These are phyloP conservation scores for Pseudoatta argentina DNA, from an alignment of 1,140 invertebrate species.

Conservation along the genomic window DNA sequence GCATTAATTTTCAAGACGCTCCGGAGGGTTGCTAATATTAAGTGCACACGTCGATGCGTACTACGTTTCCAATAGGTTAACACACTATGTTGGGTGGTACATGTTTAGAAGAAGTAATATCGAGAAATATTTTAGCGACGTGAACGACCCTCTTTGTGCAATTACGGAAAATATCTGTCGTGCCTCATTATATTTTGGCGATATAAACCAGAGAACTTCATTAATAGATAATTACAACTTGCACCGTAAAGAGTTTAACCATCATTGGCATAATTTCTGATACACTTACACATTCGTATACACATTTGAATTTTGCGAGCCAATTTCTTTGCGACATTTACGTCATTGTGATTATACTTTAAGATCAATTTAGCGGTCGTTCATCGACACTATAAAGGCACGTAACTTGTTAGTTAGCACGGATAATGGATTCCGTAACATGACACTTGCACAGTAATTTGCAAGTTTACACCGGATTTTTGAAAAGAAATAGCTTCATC, in stretches of 20 bases:
- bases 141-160: neutral
- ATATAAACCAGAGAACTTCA: slow-evolving; percentile 13
- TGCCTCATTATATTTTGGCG: neutral
- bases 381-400: slow-evolving; percentile 21
- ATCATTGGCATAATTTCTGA: neutral
- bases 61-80: slow-evolving; percentile 18
- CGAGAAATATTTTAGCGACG: neutral
- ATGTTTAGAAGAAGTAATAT: neutral
- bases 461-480: slow-evolving; percentile 46
- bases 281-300: neutral
- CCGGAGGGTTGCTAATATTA: slow-evolving; percentile 9
- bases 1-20: slow-evolving; percentile 30
- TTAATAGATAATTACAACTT: neutral
- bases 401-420: slow-evolving; percentile 44
- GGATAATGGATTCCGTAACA: slow-evolving; percentile 58
- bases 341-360: slow-evolving; percentile 3
- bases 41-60: slow-evolving; percentile 11
- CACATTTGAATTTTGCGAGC: neutral
- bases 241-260: neutral
- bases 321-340: slow-evolving; percentile 20
- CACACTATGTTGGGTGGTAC: neutral
- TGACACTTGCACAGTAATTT: slow-evolving; percentile 52
- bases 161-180: slow-evolving; percentile 5
- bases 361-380: slow-evolving; percentile 29
- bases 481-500: neutral